phyloP scores from a whole-genome alignment of 2,113 vertebrate genomes.

The Sisor rabdophorus region DNA sequence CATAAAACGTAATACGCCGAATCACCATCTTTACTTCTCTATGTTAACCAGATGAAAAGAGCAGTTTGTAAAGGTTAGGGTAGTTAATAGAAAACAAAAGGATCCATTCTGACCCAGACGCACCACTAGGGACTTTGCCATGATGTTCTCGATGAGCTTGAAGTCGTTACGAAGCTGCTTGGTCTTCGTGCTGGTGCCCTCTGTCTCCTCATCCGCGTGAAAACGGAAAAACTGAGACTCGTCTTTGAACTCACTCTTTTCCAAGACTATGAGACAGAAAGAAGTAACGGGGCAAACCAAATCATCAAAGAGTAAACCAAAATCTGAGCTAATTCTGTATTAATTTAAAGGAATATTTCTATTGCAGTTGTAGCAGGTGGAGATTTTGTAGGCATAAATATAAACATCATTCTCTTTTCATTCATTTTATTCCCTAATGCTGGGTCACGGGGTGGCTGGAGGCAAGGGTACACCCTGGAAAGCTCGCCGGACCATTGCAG shows the following conservation, averaged over 20 bases:
- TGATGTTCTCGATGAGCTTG: slow-evolving; percentile 91
- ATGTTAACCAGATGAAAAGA: slow-evolving; percentile 29
- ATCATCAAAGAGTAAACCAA: not conserved
- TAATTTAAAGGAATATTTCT: not conserved
- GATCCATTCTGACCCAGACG: slow-evolving; percentile 53
- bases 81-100: slow-evolving; percentile 40
- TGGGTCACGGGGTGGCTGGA: too few relatives aligned
- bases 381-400: not conserved
- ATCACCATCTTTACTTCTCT: slow-evolving; percentile 13
- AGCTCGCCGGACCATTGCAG: too few relatives aligned
- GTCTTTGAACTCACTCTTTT: slow-evolving; percentile 98
- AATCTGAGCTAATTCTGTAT: not conserved
- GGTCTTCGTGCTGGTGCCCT: slow-evolving; percentile 86
- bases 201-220: slow-evolving; percentile 94
- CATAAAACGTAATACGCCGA: not conserved
- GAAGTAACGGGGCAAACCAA: not conserved
- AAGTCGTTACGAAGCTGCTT: slow-evolving; percentile 93
- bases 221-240: slow-evolving; percentile 97
- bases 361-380: not conserved
- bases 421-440: too few relatives aligned
- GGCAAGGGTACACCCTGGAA: too few relatives aligned
- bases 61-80: slow-evolving; percentile 39
- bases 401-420: not conserved
- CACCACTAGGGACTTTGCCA: slow-evolving; percentile 91
- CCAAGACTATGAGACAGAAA: slow-evolving; percentile 75